Percentiles rank a stretch among this genome's conserved stretches.
Conservation (phyloP, 2,797 vertebrate species). For the Neopelma chrysocephalum region DNA sequence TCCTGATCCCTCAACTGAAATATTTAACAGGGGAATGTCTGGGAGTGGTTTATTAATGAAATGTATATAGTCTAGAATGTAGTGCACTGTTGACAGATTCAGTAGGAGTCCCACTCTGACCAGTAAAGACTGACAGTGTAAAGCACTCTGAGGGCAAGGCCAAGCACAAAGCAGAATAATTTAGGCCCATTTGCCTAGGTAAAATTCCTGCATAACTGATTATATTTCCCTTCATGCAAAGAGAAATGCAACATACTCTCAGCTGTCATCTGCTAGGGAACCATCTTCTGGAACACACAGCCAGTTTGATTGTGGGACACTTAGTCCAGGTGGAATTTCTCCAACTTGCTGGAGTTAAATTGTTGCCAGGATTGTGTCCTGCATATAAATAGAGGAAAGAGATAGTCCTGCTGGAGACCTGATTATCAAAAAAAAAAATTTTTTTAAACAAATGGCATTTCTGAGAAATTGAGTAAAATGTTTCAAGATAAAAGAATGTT, state of each 20-base stretch:
- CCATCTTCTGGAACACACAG: not conserved
- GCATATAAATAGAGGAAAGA: not conserved
- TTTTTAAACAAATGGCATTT: constrained; percentile 43
- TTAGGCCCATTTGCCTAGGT: not conserved
- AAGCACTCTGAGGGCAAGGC: not conserved
- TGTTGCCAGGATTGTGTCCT: constrained; percentile 34
- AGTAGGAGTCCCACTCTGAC: not conserved
- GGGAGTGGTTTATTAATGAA: not conserved
- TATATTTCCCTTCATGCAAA: not conserved
- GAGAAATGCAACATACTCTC: not conserved
- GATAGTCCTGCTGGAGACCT: not conserved
- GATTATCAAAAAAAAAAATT: not conserved
- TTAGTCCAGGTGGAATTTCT: constrained; percentile 31
- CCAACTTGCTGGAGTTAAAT: not conserved
- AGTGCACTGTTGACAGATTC: not conserved
- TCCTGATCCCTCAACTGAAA: not conserved
- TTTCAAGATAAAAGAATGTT: constrained; percentile 57
- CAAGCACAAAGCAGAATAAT: not conserved
- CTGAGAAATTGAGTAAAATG: constrained; percentile 53
- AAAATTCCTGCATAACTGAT: not conserved
- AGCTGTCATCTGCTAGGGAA: not conserved
- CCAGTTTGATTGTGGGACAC: not conserved
- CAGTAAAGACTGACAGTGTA: not conserved
- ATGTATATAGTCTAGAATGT: not conserved
- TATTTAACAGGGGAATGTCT: not conserved